phyloP scores from a whole-genome alignment of 2,888 invertebrate species.

The Venustoraphidia nigricollis region DNA sequence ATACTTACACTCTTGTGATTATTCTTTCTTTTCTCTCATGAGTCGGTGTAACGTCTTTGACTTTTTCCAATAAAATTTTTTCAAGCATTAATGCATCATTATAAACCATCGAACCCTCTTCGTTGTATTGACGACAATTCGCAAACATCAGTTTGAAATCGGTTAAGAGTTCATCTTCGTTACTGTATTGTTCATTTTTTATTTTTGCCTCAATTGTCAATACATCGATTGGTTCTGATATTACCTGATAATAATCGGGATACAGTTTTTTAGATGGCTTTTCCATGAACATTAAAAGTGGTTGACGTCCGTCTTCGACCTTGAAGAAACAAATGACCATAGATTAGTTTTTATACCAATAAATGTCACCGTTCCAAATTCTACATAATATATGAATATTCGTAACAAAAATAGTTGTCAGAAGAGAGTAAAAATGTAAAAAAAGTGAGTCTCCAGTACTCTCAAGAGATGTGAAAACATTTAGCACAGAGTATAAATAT shows the following conservation, averaged over 20 bases:
- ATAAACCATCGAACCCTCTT: constrained; percentile 88
- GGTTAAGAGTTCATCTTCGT: constrained; percentile 68
- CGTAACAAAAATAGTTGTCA: neutral
- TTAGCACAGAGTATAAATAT: no score
- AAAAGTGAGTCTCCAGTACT: no score
- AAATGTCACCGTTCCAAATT: neutral
- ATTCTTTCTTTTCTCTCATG: constrained; percentile 23
- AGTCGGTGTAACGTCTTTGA: constrained; percentile 54
- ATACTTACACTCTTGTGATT: constrained; percentile 24
- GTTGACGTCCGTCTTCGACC: constrained; percentile 63
- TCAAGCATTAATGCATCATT: constrained; percentile 87
- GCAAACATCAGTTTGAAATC: constrained; percentile 92
- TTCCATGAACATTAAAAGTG: constrained; percentile 88
- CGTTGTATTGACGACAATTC: constrained; percentile 94
- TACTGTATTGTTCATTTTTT: constrained; percentile 66
- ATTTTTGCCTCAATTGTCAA: constrained; percentile 85
- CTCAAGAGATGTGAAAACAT: no score
- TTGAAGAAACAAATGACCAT: constrained; percentile 23
- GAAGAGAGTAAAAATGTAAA: no score
- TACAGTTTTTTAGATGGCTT: constrained; percentile 90
- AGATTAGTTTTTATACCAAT: constrained; percentile 6
- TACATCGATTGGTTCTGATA: constrained; percentile 89
- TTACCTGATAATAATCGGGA: constrained; percentile 90
- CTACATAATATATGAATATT: no score
- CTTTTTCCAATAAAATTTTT: constrained; percentile 65